Percentiles rank a stretch among this genome's conserved stretches.
These are phyloP conservation scores for Schizopygopsis malacanthus DNA, from an alignment of 2,797 vertebrate species.

Conservation along the genomic window DNA sequence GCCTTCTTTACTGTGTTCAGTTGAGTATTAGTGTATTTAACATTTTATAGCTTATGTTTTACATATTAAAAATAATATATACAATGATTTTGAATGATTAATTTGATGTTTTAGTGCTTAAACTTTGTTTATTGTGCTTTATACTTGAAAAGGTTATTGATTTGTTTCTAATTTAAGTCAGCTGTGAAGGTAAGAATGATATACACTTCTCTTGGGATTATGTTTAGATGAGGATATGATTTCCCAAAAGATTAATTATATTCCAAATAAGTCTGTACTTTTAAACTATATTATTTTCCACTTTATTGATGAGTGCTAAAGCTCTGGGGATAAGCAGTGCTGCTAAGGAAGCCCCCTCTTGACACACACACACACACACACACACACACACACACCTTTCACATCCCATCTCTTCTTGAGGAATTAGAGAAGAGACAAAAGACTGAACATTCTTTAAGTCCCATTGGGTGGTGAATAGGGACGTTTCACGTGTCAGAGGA, in stretches of 20 bases:
- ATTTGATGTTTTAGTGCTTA: neutral
- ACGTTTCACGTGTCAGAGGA: slow-evolving; percentile 94
- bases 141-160: neutral
- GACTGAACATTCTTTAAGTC: slow-evolving; percentile 90
- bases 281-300: slow-evolving; percentile 55
- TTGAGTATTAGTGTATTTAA: neutral
- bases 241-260: slow-evolving; percentile 55
- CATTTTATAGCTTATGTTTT: neutral
- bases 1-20: neutral
- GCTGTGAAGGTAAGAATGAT: neutral
- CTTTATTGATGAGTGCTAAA: slow-evolving; percentile 57
- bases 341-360: slow-evolving; percentile 44
- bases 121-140: neutral
- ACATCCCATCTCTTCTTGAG: slow-evolving; percentile 88
- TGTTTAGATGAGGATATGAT: slow-evolving; percentile 20
- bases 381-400: slow-evolving; percentile 75
- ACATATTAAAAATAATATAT: neutral
- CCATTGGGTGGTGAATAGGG: slow-evolving; percentile 91
- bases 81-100: neutral
- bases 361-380: slow-evolving; percentile 62
- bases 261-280: slow-evolving; percentile 47
- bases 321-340: slow-evolving; percentile 50
- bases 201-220: slow-evolving; percentile 23
- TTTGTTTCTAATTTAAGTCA: slow-evolving; percentile 4
- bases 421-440: slow-evolving; percentile 96